These are phyloP conservation scores for Agrilus planipennis DNA, from an alignment of 1,140 invertebrate species.

Conservation along the genomic window DNA sequence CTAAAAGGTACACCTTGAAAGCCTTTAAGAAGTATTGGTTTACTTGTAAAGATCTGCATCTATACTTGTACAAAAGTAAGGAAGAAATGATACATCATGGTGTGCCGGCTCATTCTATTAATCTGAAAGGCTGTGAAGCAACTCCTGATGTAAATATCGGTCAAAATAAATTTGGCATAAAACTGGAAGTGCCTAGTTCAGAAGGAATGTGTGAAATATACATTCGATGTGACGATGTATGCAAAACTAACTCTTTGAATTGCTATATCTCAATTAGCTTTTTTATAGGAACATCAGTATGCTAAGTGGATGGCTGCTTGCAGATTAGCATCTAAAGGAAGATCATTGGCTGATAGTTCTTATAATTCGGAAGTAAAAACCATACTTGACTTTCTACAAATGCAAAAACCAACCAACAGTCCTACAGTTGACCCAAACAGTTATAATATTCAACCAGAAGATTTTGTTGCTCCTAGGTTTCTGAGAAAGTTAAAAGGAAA, in stretches of 20 bases:
- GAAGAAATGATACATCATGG: conserved; percentile 57
- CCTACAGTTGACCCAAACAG: conserved; percentile 58
- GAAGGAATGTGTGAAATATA: conserved; percentile 93
- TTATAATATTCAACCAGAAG: conserved; percentile 72
- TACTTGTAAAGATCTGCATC: conserved; percentile 75
- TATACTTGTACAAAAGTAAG: conserved; percentile 69
- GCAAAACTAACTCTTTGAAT: conserved; percentile 22
- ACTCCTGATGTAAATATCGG: conserved; percentile 92
- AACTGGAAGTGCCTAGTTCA: conserved; percentile 82
- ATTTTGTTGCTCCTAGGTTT: conserved; percentile 83
- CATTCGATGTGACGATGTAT: conserved; percentile 86
- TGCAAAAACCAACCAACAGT: conserved; percentile 73
- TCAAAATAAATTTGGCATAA: conserved; percentile 86
- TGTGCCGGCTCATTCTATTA: conserved; percentile 52
- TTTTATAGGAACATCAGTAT: conserved; percentile 84
- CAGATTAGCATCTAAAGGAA: conserved; percentile 86
- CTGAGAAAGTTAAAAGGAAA: conserved; percentile 68
- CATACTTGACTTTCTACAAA: conserved; percentile 76
- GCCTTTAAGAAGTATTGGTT: conserved; percentile 88
- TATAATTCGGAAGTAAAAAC: conserved; percentile 86
- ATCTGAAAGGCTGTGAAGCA: conserved; percentile 84
- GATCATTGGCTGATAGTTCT: conserved; percentile 82
- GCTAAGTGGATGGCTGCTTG: conserved; percentile 98
- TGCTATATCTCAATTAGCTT: conserved; percentile 10
- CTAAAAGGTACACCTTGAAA: conserved; percentile 86